A percentile compares a stretch with the other conserved stretches of the same genome.
Evolutionary conservation across 2,113 vertebrate species (phyloP).

Genomic region (Neopipo cinnamomea): DNA sequence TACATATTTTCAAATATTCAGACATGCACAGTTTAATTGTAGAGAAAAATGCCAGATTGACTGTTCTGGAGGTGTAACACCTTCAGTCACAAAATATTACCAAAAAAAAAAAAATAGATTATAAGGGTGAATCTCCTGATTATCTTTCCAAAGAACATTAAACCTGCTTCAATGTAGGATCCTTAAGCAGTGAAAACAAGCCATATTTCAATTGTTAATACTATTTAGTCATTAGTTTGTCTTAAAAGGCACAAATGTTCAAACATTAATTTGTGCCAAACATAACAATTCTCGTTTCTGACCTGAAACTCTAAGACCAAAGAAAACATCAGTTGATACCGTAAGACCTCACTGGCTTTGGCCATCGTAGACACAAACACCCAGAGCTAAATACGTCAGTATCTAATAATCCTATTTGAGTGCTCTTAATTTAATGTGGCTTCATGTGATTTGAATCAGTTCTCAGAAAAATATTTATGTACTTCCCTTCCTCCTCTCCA

Average conservation of each 20-base stretch:
- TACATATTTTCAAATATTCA: not conserved
- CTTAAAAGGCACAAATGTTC: not conserved
- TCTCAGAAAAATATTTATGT: not conserved
- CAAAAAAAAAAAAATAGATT: not conserved
- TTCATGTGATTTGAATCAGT: not conserved
- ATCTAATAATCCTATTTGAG: not conserved
- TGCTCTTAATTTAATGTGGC: not conserved
- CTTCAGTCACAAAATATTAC: not conserved
- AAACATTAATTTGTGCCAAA: not conserved
- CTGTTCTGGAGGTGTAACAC: not conserved
- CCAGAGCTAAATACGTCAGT: not conserved
- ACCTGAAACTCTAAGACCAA: not conserved
- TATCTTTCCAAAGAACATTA: not conserved
- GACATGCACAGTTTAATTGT: not conserved
- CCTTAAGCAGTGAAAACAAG: not conserved
- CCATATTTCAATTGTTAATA: not conserved
- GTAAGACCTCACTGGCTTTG: not conserved
- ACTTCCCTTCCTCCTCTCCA: not conserved
- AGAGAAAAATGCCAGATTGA: not conserved
- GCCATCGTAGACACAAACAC: not conserved
- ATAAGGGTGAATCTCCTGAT: not conserved
- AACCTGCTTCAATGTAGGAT: not conserved
- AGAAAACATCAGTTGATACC: not conserved
- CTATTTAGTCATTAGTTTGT: not conserved
- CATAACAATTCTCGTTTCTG: not conserved